Evolutionary conservation across 2,797 vertebrate species (phyloP).

Genomic region (Micromesistius poutassou): DNA sequence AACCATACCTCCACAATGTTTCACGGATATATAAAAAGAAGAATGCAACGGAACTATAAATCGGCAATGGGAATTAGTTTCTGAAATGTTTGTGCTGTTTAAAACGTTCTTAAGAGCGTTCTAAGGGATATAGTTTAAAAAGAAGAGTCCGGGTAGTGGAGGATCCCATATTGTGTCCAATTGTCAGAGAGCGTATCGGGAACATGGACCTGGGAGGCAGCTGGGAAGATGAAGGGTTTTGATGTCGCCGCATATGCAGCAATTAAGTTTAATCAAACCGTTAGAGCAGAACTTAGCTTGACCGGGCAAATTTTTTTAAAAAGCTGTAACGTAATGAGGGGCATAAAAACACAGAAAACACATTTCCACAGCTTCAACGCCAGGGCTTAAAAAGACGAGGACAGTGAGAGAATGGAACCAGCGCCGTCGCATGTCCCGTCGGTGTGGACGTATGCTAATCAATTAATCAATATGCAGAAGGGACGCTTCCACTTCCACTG

Average conservation of each 20-base stretch:
- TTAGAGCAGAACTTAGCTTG: not conserved
- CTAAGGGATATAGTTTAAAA: not conserved
- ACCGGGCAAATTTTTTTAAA: not conserved
- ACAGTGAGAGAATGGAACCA: conserved; percentile 15
- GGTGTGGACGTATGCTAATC: conserved; percentile 34
- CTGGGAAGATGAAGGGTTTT: not conserved
- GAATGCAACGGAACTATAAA: not conserved
- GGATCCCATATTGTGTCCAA: not conserved
- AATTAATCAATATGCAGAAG: conserved; percentile 38
- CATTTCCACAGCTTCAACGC: not conserved
- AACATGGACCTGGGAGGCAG: not conserved
- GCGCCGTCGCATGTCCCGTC: not conserved
- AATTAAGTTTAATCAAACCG: not conserved
- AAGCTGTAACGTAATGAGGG: not conserved
- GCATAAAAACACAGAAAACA: not conserved
- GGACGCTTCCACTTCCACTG: conserved; percentile 13
- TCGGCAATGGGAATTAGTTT: no score
- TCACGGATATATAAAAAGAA: not conserved
- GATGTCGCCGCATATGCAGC: not conserved
- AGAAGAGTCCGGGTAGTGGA: not conserved
- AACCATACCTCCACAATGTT: not conserved
- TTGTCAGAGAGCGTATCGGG: not conserved
- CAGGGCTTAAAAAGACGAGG: not conserved
- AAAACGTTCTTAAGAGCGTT: not conserved
- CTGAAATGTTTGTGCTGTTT: not conserved